phyloP scores from a whole-genome alignment of 37 sponge, comb jelly and placozoan species.

The Haliclona indistincta region DNA sequence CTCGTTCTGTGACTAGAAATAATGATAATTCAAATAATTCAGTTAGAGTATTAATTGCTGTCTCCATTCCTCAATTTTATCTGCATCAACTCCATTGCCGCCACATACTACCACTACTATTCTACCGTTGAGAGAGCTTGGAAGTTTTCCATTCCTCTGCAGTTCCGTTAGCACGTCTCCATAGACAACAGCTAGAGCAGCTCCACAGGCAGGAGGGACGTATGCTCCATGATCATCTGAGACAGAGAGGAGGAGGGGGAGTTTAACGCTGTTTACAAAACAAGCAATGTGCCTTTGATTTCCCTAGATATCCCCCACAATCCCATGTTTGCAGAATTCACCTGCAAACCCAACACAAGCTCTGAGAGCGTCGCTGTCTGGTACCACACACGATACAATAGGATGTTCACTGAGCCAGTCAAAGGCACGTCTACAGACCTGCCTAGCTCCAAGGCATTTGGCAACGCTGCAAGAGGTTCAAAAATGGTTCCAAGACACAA shows the following conservation, averaged over 20 bases:
- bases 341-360: conserved; percentile 80
- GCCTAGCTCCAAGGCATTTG: conserved; percentile 79
- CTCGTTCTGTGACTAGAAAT: no score
- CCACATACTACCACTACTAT: conserved; percentile 94
- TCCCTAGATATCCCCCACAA: no score
- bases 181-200: conserved; percentile 83
- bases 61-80: conserved; percentile 78
- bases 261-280: no score
- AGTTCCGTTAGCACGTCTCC: conserved; percentile 23
- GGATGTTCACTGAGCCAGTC: conserved; percentile 53
- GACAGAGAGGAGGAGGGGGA: neutral
- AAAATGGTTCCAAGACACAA: neutral
- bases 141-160: conserved; percentile 52
- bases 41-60: no score
- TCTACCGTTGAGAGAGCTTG: conserved; percentile 21
- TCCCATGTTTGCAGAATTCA: neutral
- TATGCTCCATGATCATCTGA: conserved; percentile 86
- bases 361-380: conserved; percentile 79
- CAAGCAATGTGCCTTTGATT: no score
- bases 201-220: conserved; percentile 95
- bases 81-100: conserved; percentile 79
- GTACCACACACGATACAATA: conserved; percentile 53
- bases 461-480: conserved; percentile 54
- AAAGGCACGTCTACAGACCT: conserved; percentile 61
- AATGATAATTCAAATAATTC: no score